Base-by-base conservation (phyloP, 30 jellyfish, hydroid and myxozoan genomes). In the Morbakka virulenta region DNA sequence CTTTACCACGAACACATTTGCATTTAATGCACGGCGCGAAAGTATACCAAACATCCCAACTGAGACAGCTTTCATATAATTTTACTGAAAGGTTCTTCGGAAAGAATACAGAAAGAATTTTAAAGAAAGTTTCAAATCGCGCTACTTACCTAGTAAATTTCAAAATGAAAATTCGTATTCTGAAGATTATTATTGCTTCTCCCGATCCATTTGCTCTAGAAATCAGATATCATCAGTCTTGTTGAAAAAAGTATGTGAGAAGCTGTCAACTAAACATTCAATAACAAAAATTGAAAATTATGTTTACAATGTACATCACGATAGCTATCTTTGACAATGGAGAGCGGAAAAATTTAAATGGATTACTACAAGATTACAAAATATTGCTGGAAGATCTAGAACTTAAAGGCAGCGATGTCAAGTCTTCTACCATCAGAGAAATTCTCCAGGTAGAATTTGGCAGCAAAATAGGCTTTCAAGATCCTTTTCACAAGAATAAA, bases 151-250 rank as follows among this genome's bases (percentile, higher is more conserved):
- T 53, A n/a, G 22, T n/a, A n/a, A 32, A 53, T 53, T 32, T 53
- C 25, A n/a, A 53, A 53, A 53, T 53, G 69, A 53, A 32, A 53
- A 3, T 28, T 9, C 69, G 69, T 20, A 53, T 53, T 53, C 69
- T 53, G 69, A 53, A 53, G 69, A 20, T 53, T 28, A 53, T 53
- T 53, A 32, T 3, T 4, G 4, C 22, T 3, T n/a, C 69, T 3
- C 69, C 69, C 69, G 22, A 53, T n/a, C 69, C 69, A 53, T 53
- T 53, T 53, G 69, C 69, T 53, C 25, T 32, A 53, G 69, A 53
- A 53, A 53, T 53, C 4, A 53, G 4, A 53, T 53, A 53, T 47
- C 12, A 47, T 12, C n/a, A 9, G 14, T 12, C 61, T n/a, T 47
- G 12, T n/a, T 9, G 61, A 47, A 47, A 9, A 47, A 9, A 9